phyloP scores from a whole-genome alignment of 2,797 vertebrate species.

The Typhlichthys subterraneus region DNA sequence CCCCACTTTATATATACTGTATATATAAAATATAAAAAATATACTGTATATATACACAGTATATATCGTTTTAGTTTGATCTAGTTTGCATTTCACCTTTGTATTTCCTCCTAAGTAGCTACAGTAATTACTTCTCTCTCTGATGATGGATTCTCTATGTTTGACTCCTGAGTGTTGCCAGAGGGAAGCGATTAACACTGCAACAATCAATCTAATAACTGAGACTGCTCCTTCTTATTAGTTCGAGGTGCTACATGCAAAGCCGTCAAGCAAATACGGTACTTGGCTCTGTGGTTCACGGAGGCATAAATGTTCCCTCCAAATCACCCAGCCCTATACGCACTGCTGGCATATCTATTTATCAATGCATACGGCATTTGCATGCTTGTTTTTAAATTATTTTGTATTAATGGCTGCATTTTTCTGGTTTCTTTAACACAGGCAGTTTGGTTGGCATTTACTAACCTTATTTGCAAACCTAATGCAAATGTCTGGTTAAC shows the following conservation, averaged over 20 bases:
- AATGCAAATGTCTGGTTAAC: no score
- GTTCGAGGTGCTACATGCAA: constrained; percentile 17
- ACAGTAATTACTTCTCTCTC: no score
- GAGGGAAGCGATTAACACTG: constrained; percentile 58
- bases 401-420: no score
- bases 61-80: constrained; percentile 18
- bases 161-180: constrained; percentile 22
- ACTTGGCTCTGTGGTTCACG: not conserved
- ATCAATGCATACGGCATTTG: no score
- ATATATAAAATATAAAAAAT: no score
- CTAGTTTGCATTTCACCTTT: not conserved
- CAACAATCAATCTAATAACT: constrained; percentile 62
- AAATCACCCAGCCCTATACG: not conserved
- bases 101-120: no score
- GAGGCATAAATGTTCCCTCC: not conserved
- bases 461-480: no score
- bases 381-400: no score
- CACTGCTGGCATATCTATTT: not conserved
- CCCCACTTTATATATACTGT: constrained; percentile 1
- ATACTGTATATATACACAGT: no score
- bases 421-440: no score
- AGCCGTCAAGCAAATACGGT: constrained; percentile 5
- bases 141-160: constrained; percentile 33
- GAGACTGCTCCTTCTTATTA: constrained; percentile 23
- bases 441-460: no score